Evolutionary conservation across 2,888 invertebrate genomes (phyloP), one percentile per base, ranked within the genome.

Genomic region (Pemphredon lugubris): DNA sequence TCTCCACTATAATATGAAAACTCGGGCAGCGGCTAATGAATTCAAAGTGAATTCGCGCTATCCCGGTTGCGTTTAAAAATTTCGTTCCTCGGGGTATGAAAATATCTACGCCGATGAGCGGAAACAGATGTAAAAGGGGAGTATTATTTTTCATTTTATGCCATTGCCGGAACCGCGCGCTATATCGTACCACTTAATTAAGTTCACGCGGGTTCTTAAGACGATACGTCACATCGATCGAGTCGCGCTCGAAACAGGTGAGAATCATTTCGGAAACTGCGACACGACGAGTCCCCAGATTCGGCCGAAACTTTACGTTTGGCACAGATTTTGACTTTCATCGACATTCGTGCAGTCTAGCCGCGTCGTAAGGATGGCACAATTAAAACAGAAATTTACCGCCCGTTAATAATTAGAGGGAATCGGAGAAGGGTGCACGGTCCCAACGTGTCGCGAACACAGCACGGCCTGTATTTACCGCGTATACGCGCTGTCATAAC

Each of bases 301-400:
- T 67, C 32, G 42, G 37, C 34, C n/a, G 26, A 44, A 42, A 55
- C 34, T 68, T 53, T 55, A 65, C 34, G 45, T 40, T 42, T 71
- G 70, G 65, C 66, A 75, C 64, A 50, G 68, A 79, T 75, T 65
- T 65, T 50, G 70, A 53, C 47, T 58, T 69, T 45, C 61, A 63
- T 68, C 63, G 77, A 74, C 55, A 54, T 59, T 48, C 21, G 32
- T 30, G 42, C 40, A 34, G 47, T 37, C 45, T 39, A 51, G 59
- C 44, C 59, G n/a, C n/a, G n/a, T n/a, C n/a, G 40, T 14, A 32
- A 65, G 73, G 59, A 50, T 32, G 47, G 48, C 44, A 14, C 64
- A 54, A 76, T 79, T 74, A 68, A 74, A 66, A 59, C 67, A 40
- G 71, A 71, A 75, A 79, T 79, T 79, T 75, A 79, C 71, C 48